phyloP scores from a whole-genome alignment of 2,888 invertebrate genomes.

The Nomada lathburiana region DNA sequence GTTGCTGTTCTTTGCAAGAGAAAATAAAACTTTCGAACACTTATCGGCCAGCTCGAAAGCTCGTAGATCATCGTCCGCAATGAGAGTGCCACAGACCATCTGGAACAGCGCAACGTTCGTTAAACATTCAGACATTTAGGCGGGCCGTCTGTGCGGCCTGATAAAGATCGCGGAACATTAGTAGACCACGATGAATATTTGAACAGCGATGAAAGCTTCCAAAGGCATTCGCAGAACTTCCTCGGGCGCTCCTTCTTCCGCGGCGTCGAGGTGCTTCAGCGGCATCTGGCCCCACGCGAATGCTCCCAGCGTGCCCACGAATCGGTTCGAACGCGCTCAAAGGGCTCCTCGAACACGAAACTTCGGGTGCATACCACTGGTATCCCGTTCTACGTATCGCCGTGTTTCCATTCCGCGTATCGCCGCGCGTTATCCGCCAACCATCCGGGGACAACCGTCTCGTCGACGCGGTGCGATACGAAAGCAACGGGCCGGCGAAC shows the following conservation, averaged over 20 bases:
- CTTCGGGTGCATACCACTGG: background rate
- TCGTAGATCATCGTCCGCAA: background rate
- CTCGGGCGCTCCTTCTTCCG: background rate
- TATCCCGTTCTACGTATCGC: background rate
- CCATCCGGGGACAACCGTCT: background rate
- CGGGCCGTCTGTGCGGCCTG: background rate
- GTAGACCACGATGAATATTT: conserved; percentile 48
- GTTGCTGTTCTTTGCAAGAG: too few relatives aligned
- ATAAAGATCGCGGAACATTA: conserved; percentile 39
- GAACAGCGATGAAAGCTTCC: conserved; percentile 41
- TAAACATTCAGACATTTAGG: conserved; percentile 23
- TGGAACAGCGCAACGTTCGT: background rate
- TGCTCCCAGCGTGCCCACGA: conserved; percentile 3
- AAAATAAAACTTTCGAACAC: background rate
- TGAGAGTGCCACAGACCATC: background rate
- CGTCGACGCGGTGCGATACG: background rate
- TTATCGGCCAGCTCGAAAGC: background rate
- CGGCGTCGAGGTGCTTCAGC: background rate
- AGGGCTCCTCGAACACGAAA: background rate
- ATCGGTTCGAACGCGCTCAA: background rate
- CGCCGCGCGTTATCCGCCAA: background rate
- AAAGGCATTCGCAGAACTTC: conserved; percentile 17
- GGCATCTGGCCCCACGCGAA: conserved; percentile 23
- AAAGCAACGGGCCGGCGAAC: background rate
- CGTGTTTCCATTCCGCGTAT: too few relatives aligned